These are phyloP conservation scores for Rhadinocentrus ornatus DNA, from an alignment of 2,797 vertebrate genomes.

Conservation along the genomic window DNA sequence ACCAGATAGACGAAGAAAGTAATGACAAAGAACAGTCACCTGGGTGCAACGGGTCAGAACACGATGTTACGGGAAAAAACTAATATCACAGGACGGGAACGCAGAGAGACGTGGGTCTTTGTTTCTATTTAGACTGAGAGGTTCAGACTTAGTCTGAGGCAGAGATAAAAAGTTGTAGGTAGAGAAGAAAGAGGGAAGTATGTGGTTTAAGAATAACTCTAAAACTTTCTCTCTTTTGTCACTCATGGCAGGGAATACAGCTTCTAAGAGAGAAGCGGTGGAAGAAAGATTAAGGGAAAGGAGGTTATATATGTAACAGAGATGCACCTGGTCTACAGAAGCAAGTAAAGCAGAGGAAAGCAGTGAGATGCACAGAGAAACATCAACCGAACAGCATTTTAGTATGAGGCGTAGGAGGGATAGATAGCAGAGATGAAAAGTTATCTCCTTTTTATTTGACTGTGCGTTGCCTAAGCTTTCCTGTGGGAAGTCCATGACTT, in stretches of 20 bases:
- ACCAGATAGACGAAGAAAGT: conserved; percentile 4
- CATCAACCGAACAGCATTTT: conserved; percentile 23
- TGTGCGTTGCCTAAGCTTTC: conserved; percentile 47
- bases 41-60: conserved; percentile 27
- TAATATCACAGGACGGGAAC: conserved; percentile 24
- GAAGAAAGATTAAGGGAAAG: not conserved
- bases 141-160: conserved; percentile 6
- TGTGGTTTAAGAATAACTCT: not conserved
- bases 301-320: conserved; percentile 1
- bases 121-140: conserved; percentile 1
- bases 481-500: conserved; percentile 56
- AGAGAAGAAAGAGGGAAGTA: not conserved
- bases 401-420: conserved; percentile 20
- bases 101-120: conserved; percentile 4
- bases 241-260: not conserved
- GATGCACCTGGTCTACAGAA: not conserved
- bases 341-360: conserved; percentile 10
- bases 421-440: conserved; percentile 36
- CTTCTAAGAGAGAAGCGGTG: conserved; percentile 3
- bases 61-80: conserved; percentile 21
- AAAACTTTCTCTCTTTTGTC: not conserved
- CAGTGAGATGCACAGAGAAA: conserved; percentile 11
- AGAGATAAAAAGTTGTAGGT: not conserved
- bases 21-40: conserved; percentile 9
- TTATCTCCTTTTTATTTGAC: conserved; percentile 52